Evolutionary conservation across 2,888 invertebrate species (phyloP), one percentile per base, ranked within the genome.

Genomic region (Podabrus alpinus): DNA sequence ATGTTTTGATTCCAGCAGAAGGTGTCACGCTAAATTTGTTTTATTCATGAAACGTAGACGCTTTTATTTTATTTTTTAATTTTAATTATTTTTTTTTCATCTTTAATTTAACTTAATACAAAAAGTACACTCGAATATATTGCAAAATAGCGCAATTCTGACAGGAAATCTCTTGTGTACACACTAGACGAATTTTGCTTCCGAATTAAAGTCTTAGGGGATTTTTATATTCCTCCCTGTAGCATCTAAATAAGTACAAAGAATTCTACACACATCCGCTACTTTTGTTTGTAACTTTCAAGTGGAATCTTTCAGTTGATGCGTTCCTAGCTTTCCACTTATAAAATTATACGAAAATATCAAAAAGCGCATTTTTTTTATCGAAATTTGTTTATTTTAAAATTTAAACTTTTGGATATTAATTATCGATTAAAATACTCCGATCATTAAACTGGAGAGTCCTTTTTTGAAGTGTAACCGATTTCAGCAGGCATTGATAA

Each of bases 191-290:
- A 68, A 67, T 69, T 71, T 71, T 71, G 74, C 68, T 45, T 17
- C 60, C 59, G 71, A 74, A 74, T 74, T 71, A 64, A 68, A 68
- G 66, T 71, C 74, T 68, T 71, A 16, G 3, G 70, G 25, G 74
- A 71, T 62, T 24, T 59, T 74, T 21, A 15, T 70, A 67, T 74
- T 68, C 68, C 59, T 71, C 71, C 68, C 74, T 59, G 21, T 24
- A 68, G 74, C 71, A 71, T 71, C 71, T 68, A 71, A 74, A 71
- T 74, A 74, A 71, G 62, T 74, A 45, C 67, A 68, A 71, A 68
- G 45, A 71, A 74, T 74, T 74, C 74, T 59, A 24, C 62, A 64
- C 62, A 64, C 74, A 71, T 74, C 62, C 24, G 9, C n/a, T 17
- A 59, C 68, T 59, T 59, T 70, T 73, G 73, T 69, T 59, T 15